phyloP scores from a whole-genome alignment of 2,797 vertebrate genomes.

The Bradypodion ventrale region DNA sequence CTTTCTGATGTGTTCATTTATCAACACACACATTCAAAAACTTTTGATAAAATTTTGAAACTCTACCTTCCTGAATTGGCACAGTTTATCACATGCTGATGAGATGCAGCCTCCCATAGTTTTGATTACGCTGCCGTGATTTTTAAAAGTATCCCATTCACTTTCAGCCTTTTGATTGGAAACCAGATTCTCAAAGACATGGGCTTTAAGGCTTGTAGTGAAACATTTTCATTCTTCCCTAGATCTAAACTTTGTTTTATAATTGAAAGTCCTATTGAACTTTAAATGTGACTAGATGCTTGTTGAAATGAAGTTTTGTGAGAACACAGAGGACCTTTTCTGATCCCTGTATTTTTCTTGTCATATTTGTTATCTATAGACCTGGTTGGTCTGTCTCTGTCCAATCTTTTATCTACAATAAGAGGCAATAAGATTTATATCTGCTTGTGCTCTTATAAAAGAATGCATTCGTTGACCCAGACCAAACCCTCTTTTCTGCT shows the following conservation, averaged over 20 bases:
- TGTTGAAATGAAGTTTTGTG: not conserved
- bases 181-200: slow-evolving; percentile 1
- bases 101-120: not conserved
- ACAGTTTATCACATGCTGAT: not conserved
- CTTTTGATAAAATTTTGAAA: not conserved
- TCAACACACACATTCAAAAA: not conserved
- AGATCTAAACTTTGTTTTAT: not conserved
- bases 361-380: not conserved
- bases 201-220: not conserved
- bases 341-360: not conserved
- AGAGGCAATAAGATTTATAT: not conserved
- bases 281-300: not conserved
- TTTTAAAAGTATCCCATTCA: not conserved
- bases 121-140: not conserved
- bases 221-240: not conserved
- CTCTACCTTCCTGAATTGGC: not conserved
- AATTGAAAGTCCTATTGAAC: not conserved
- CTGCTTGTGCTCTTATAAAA: not conserved
- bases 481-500: not conserved
- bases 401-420: not conserved
- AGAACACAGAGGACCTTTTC: not conserved
- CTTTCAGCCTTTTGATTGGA: not conserved
- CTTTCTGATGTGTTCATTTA: not conserved
- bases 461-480: not conserved
- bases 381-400: not conserved